Percentiles rank a stretch among this genome's conserved stretches.
Conservation (phyloP, 2,797 vertebrate species). For the Ambastaia sidthimunki region DNA sequence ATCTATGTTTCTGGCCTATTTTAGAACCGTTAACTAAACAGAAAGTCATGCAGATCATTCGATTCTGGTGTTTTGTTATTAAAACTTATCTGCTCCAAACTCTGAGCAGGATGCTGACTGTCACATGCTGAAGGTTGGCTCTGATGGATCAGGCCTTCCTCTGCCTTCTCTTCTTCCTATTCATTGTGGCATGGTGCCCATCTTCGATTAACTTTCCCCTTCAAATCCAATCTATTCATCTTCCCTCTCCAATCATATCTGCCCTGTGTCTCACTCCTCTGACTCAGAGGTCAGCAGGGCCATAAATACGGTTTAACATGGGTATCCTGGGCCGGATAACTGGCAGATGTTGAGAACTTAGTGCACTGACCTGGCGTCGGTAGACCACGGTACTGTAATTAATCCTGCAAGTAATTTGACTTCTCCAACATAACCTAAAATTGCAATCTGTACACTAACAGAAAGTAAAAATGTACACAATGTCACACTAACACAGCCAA, state of each 20-base stretch:
- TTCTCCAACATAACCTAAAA: no score
- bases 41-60: neutral
- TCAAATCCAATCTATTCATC: neutral
- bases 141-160: conserved; percentile 49
- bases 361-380: conserved; percentile 12
- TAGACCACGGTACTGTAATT: conserved; percentile 39
- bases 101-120: neutral
- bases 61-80: neutral
- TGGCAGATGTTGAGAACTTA: conserved; percentile 8
- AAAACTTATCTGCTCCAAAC: neutral
- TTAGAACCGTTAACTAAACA: neutral
- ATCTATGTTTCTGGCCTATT: neutral
- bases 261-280: neutral
- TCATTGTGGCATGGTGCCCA: conserved; percentile 18
- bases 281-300: neutral
- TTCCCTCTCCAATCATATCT: conserved; percentile 19
- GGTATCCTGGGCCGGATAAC: neutral
- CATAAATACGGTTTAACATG: neutral
- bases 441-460: no score
- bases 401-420: conserved; percentile 1
- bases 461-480: no score
- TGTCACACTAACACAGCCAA: no score
- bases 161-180: neutral
- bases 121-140: conserved; percentile 38
- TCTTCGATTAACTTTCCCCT: conserved; percentile 18